Base-by-base conservation (phyloP, 2,113 vertebrate species). In the Paedocypris sp. region DNA sequence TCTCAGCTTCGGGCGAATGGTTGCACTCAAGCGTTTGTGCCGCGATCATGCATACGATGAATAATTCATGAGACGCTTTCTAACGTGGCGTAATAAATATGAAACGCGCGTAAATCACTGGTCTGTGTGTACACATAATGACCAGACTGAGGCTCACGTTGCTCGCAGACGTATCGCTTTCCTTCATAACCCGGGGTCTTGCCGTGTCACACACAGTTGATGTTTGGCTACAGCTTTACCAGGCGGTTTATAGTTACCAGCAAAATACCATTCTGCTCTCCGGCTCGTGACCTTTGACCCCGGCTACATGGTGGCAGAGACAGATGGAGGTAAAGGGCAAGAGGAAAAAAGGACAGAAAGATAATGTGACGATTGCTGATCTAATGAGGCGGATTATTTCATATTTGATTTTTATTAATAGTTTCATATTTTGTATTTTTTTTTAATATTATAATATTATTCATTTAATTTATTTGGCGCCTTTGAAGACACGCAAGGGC, bases 201-300 rank as follows among this genome's bases (percentile, higher is more conserved):
- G 77, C 73, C 71, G 79, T 77, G 73, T 74, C 74, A 75, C 73
- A 82, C 77, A 82, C 77, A 74, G 75, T 80, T 79, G 72, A 70
- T 76, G 73, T 84, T 83, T 81, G 77, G 61, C 47, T 75, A 76
- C 77, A 70, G 74, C 76, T 80, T 73, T 73, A 74, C 38, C 36
- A 53, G 35, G 13, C 47, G 65, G 79, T 79, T 69, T 81, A 78
- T 35, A 52, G 76, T 84, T 85, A 81, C 82, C 78, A 77, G 65
- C 77, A 80, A 78, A 84, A 80, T 77, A 82, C 72, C 72, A 77
- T 78, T 78, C 76, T 73, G 80, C 75, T 80, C 77, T 76, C 69
- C 75, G 69, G 75, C 73, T 50, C 64, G 58, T 52, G 77, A 78
- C 79, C 77, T 72, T 4, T 81, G 80, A 77, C 74, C 73, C 62